A percentile compares a stretch with the other conserved stretches of the same genome.
phyloP scores from a whole-genome alignment of 2,797 vertebrate species.

The Mus minutoides region DNA sequence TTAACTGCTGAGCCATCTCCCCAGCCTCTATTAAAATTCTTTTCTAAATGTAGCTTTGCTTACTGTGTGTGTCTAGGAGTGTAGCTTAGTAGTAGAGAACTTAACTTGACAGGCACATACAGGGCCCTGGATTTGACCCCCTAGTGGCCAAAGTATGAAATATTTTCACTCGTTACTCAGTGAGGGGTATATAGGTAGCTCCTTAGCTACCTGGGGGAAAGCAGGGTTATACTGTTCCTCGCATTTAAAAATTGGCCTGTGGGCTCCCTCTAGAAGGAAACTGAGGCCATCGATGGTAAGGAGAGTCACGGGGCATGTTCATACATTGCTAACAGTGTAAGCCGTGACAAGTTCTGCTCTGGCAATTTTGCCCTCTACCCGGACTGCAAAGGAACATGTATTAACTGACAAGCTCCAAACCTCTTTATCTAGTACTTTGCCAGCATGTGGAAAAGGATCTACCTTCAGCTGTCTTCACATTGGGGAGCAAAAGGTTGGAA shows the following conservation, averaged over 20 bases:
- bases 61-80: neutral
- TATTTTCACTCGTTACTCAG: neutral
- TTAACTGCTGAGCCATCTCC: neutral
- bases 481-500: slow-evolving; percentile 3
- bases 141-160: neutral
- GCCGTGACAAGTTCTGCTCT: neutral
- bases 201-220: neutral
- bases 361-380: neutral
- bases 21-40: neutral
- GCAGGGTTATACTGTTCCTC: neutral
- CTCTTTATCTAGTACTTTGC: neutral
- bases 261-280: neutral
- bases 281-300: neutral
- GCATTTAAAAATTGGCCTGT: neutral
- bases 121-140: neutral
- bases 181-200: neutral
- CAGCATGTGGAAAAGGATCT: neutral
- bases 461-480: neutral
- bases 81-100: neutral
- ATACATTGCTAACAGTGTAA: neutral
- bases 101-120: neutral
- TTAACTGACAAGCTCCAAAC: neutral
- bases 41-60: neutral
- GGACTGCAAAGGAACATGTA: neutral
- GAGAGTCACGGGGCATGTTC: neutral